Base-by-base conservation (phyloP, 2,888 invertebrate genomes). In the Pyrochroa serraticornis region DNA sequence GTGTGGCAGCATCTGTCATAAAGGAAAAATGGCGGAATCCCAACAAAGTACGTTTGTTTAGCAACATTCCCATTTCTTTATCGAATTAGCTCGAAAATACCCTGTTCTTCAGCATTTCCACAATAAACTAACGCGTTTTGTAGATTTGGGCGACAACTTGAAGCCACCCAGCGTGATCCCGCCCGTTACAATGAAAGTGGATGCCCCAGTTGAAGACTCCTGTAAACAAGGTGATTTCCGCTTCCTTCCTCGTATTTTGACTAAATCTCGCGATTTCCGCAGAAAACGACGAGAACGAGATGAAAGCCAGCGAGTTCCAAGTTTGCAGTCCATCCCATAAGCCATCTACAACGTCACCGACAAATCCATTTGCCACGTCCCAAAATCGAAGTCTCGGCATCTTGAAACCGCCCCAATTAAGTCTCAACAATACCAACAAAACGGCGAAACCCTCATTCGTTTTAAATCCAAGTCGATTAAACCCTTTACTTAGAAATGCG, bases 381-480 rank as follows among this genome's bases (percentile, higher is more conserved):
- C 59, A 51, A n/a, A 69, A 67, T 60, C 38, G 56, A 34, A 64
- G 44, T 8, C 54, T 64, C 49, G 66, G 70, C 58, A 74, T 74
- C 46, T 53, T 75, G 41, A 75, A 74, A 48, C 73, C 72, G 12
- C 70, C 74, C 5, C 73, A 73, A 22, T 57, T 73, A 46, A 72
- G 67, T 59, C 31, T 73, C 38, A 70, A 69, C 71, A 62, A 70
- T 63, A 64, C 63, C 67, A 42, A 67, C 57, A 53, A 42, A 53
- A 54, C 60, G 39, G 52, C 52, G 58, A 71, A 63, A 53, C 69
- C 66, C 56, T 57, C 69, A n/a, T 75, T 76, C 60, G 58, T 71
- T 34, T 63, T 78, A 53, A 77, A 75, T 61, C 79, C 78, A 13
- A 78, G 78, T 66, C 75, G 72, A 52, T 69, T 79, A 48, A 78